Evolutionary conservation across 2,113 vertebrate genomes (phyloP).

Genomic region (Ranitomeya variabilis): DNA sequence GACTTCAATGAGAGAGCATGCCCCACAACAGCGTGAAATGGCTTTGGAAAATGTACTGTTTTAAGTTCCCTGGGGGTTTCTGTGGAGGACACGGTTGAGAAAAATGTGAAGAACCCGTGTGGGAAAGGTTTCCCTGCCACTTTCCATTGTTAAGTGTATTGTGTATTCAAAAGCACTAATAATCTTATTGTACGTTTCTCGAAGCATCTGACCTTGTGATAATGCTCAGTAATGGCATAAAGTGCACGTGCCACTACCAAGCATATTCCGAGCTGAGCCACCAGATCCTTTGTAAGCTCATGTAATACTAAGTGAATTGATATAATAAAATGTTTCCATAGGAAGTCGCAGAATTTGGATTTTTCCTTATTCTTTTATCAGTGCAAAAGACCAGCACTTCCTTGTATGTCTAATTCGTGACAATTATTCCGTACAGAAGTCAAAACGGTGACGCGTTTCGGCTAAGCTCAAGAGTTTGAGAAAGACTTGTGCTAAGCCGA

Average conservation of each 20-base stretch:
- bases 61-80: slow-evolving; percentile 26
- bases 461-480: no score
- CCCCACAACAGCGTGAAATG: slow-evolving; percentile 37
- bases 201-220: slow-evolving; percentile 8
- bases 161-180: neutral
- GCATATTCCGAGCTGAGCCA: neutral
- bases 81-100: slow-evolving; percentile 21
- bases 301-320: neutral
- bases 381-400: no score
- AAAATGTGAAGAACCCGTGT: slow-evolving; percentile 33
- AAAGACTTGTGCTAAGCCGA: no score
- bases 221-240: neutral
- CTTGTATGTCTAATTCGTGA: no score
- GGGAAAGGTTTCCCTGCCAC: slow-evolving; percentile 39
- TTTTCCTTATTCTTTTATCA: no score
- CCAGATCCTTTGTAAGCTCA: neutral
- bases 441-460: no score
- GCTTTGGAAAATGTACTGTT: slow-evolving; percentile 38
- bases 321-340: no score
- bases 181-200: slow-evolving; percentile 21
- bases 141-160: slow-evolving; percentile 27
- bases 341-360: no score
- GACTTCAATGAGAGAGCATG: slow-evolving; percentile 16
- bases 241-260: neutral
- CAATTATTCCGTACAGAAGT: no score